phyloP scores from a whole-genome alignment of 2,888 invertebrate genomes.

The Psococerastis gibbosa region DNA sequence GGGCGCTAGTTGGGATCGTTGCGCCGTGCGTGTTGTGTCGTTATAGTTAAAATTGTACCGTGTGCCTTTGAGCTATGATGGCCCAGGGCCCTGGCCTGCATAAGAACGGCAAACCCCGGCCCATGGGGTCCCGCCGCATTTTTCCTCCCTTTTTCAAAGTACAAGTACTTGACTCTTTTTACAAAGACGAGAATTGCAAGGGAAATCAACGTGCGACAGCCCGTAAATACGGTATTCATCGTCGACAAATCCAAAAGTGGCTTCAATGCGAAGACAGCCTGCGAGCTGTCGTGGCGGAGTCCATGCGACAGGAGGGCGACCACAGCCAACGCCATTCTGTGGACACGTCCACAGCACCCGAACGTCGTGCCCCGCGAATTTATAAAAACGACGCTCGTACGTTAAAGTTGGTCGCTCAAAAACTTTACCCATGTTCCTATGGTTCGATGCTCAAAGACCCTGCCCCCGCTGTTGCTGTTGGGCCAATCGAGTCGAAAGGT shows the following conservation, averaged over 20 bases:
- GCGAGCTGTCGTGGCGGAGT: constrained; percentile 42
- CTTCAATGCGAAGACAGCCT: constrained; percentile 65
- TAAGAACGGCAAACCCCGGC: background rate
- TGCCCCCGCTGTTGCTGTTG: no score
- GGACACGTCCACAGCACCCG: constrained; percentile 7
- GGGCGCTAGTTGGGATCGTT: constrained; percentile 7
- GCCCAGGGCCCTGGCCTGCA: background rate
- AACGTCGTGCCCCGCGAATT: background rate
- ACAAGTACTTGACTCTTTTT: constrained; percentile 72
- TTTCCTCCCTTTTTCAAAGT: constrained; percentile 79
- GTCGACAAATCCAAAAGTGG: constrained; percentile 84
- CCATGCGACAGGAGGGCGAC: constrained; percentile 18
- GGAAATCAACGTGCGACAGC: constrained; percentile 81
- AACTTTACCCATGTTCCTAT: constrained; percentile 3
- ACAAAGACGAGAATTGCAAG: constrained; percentile 69
- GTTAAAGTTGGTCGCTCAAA: constrained; percentile 6
- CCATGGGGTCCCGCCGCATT: constrained; percentile 68
- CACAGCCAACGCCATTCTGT: constrained; percentile 24
- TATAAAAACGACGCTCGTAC: constrained; percentile 1
- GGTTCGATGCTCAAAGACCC: background rate
- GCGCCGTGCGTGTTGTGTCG: no score
- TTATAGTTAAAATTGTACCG: no score
- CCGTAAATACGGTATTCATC: constrained; percentile 74
- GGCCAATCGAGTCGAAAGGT: background rate
- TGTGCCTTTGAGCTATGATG: no score